Evolutionary conservation across 2,888 invertebrate genomes (phyloP).

Genomic region (Habroteleia sp.): DNA sequence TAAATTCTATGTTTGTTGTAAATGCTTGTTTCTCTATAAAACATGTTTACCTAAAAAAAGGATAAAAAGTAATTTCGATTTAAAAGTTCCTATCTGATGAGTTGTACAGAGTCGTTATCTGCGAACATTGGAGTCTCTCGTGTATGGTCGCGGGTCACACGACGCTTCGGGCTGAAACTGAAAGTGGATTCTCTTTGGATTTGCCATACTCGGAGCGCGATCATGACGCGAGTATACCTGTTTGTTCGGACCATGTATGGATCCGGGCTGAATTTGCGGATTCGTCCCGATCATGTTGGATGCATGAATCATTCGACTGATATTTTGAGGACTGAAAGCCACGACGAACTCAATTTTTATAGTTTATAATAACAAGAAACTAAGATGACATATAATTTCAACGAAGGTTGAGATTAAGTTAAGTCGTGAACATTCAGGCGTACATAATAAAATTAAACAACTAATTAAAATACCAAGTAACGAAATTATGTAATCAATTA

Average conservation of each 20-base stretch:
- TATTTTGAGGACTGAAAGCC: constrained; percentile 42
- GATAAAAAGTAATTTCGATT: constrained; percentile 12
- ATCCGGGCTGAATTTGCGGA: constrained; percentile 68
- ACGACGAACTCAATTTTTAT: constrained; percentile 36
- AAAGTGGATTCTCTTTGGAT: constrained; percentile 76
- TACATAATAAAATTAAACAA: no score
- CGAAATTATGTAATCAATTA: no score
- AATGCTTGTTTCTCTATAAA: constrained; percentile 7
- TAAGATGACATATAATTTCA: constrained; percentile 10
- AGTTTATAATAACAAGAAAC: constrained; percentile 29
- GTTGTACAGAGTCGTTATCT: constrained; percentile 42
- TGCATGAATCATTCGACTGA: constrained; percentile 67
- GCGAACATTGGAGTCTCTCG: constrained; percentile 47
- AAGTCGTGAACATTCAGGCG: no score
- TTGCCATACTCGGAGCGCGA: constrained; percentile 72
- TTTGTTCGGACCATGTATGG: constrained; percentile 73
- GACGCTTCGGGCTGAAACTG: constrained; percentile 72
- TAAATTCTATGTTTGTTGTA: background rate
- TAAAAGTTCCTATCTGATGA: constrained; percentile 40
- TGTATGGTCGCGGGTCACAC: constrained; percentile 60
- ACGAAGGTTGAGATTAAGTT: constrained; percentile 9
- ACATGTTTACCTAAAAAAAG: constrained; percentile 12
- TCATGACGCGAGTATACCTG: constrained; percentile 65
- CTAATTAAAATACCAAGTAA: no score
- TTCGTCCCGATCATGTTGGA: constrained; percentile 67